Conservation (phyloP, 2,888 invertebrate species). For the Nomada flava region DNA sequence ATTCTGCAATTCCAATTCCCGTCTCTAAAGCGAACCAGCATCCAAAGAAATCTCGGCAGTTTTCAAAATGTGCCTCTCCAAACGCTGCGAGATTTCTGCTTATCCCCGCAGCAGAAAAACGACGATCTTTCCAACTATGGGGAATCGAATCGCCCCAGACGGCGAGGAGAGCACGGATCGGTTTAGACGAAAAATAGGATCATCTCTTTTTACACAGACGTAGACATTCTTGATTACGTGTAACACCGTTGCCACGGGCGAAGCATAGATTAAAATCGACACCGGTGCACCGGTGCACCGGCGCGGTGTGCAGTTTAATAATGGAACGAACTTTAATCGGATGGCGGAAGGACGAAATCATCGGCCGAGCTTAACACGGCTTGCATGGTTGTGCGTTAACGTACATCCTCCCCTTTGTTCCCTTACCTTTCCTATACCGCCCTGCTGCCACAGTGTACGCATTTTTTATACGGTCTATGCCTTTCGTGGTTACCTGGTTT, state of each 20-base stretch:
- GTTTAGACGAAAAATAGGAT: constrained; percentile 26
- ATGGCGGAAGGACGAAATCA: constrained; percentile 15
- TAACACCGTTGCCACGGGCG: background rate
- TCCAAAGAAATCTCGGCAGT: constrained; percentile 2
- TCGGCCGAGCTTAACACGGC: constrained; percentile 18
- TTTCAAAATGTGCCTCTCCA: constrained; percentile 27
- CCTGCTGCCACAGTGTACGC: background rate
- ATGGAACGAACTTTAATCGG: constrained; percentile 34
- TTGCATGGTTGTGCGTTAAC: constrained; percentile 19
- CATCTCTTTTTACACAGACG: background rate
- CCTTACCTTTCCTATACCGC: background rate
- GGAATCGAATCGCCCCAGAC: constrained; percentile 19
- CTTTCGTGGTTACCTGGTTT: constrained; percentile 2
- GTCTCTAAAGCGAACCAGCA: background rate
- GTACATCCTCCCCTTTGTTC: constrained; percentile 13
- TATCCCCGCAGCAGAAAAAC: constrained; percentile 13
- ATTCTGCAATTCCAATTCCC: background rate
- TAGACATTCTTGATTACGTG: constrained; percentile 14
- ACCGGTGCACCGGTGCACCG: background rate
- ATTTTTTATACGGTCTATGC: background rate
- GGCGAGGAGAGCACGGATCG: background rate
- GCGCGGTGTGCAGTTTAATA: constrained; percentile 11
- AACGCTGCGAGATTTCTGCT: constrained; percentile 26
- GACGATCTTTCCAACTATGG: background rate
- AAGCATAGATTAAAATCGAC: constrained; percentile 26